Base-by-base conservation (phyloP, 2,888 invertebrate genomes). In the Ophion slaviceki region DNA sequence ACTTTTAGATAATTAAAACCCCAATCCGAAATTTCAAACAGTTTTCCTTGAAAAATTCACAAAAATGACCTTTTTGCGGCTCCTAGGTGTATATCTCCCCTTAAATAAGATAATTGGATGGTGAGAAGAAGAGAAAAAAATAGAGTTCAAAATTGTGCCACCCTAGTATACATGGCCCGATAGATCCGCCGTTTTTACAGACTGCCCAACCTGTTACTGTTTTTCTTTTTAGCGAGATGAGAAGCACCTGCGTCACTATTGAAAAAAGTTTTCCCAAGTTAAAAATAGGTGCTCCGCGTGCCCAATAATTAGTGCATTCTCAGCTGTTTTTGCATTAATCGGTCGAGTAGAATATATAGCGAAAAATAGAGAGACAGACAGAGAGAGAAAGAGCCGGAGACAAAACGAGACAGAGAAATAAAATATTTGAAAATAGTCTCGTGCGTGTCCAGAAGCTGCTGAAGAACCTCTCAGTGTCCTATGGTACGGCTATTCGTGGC, bases 381-480 rank as follows among this genome's bases (percentile, higher is more conserved):
- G 67, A 45, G 45, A 68, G n/a, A 47, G 68, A 20, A 47, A 47
- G 14, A 47, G 47, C 11, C 14, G 14, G 11, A 47, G 47, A 47
- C 14, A 47, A 14, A 47, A 14, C 47, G 47, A 47, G 47, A 47
- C 14, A 47, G 47, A 47, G 47, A 67, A 80, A 59, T 66, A 28
- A 71, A 76, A 57, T 61, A 53, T 59, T 76, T 70, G 28, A 76
- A 47, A 62, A 78, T 85, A 45, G 62, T 62, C 75, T 82, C 82
- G 82, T 85, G 82, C 66, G 78, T 82, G 85, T 82, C 85, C 78
- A 80, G 80, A 82, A 85, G 85, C 85, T 85, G 85, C 79, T 57
- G 79, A 77, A 76, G 76, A 85, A 82, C 76, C 76, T 80, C 59
- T 17, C 59, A 17, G 59, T 80, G 82, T 80, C 72, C 82, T 76